These are phyloP conservation scores for Eciton burchellii DNA, from an alignment of 1,140 invertebrate genomes.

Conservation along the genomic window DNA sequence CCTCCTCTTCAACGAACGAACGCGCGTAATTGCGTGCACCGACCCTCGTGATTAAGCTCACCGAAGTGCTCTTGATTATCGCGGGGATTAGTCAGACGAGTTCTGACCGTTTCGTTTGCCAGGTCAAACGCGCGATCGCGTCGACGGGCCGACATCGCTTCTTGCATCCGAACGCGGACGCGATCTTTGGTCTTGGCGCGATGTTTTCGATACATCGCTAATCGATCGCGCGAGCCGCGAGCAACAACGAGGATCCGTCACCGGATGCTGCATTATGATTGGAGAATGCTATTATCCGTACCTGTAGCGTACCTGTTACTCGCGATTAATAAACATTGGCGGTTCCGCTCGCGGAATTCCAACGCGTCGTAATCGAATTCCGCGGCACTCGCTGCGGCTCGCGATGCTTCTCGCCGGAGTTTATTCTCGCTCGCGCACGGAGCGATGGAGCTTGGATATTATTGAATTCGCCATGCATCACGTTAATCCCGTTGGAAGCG, in stretches of 20 bases:
- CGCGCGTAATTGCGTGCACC: constrained; percentile 49
- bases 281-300: background rate
- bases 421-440: too few species aligned
- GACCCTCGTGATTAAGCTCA: constrained; percentile 60
- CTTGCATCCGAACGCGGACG: constrained; percentile 16
- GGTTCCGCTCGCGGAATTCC: too few species aligned
- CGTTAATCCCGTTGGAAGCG: constrained; percentile 40
- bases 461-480: constrained; percentile 35
- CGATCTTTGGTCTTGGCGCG: background rate
- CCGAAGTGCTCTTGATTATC: constrained; percentile 57
- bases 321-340: too few species aligned
- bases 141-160: background rate
- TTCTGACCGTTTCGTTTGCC: constrained; percentile 42
- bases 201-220: background rate
- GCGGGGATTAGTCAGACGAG: constrained; percentile 51
- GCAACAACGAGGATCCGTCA: background rate
- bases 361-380: too few species aligned
- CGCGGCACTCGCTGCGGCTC: background rate
- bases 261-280: too few species aligned
- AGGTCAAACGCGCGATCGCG: constrained; percentile 7
- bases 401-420: background rate
- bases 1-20: constrained; percentile 10
- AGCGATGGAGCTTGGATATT: constrained; percentile 9
- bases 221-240: constrained; percentile 13
- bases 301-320: too few species aligned